Base-by-base conservation (phyloP, 2,797 vertebrate genomes). In the Tokudaia muenninki region DNA sequence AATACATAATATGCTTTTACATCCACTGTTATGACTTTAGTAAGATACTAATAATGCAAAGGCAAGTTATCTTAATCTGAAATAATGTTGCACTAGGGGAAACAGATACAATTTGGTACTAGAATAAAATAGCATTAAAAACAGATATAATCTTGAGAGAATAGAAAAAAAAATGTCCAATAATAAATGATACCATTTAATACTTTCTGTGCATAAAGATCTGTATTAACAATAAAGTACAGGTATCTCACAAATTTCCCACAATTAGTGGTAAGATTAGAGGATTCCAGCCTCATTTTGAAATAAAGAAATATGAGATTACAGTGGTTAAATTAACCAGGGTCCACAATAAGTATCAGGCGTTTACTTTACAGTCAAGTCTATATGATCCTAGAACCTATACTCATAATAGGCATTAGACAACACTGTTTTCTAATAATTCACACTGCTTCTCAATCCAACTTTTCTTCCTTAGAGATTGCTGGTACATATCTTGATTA, bases 61-160 rank as follows among this genome's bases (percentile, higher is more conserved):
- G 14, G 11, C 24, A 92, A 55, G 3, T 50, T 59, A 26, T 70
- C 70, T 89, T 90, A 63, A 6, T 47, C 29, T 82, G 72, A 19
- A 88, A 50, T 24, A 87, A 61, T 80, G 83, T 84, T 84, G 57
- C 1, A 65, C 21, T 77, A 75, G 80, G 82, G 50, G 52, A n/a
- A n/a, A 50, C 0, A 87, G 75, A 72, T 21, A 21, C 61, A 61
- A 83, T 92, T 50, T 67, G 41, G 21, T 57, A 74, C 37, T 47
- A 91, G n/a, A 4, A 75, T 87, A 65, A 65, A 94, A 74, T 70
- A 96, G 74, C 50, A 78, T n/a, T 29, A 72, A 77, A 77, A 41
- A 16, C 3, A 16, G 83, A 11, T 90, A 65, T 16, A 81, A 9
- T 57, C 61, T 78, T 83, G 63, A 83, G 19, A 90, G 72, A 84